Evolutionary conservation across 2,888 invertebrate species (phyloP), one percentile per base, ranked within the genome.

Genomic region (Syritta pipiens): DNA sequence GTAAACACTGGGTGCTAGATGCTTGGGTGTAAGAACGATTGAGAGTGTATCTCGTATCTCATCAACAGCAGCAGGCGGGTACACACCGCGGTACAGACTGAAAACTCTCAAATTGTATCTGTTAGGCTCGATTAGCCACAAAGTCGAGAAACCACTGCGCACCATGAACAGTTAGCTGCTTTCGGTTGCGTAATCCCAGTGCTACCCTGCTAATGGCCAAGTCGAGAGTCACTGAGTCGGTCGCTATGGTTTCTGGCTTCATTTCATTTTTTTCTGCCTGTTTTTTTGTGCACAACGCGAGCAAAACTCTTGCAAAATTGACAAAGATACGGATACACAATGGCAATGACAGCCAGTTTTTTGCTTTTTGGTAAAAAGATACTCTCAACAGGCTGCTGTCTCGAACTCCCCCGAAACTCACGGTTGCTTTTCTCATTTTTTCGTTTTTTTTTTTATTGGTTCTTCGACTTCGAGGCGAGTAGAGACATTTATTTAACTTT

Each of bases 11-110:
- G 9, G 37, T 62, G 53, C 44, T 69, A 44, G 24, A 9, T 49
- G 14, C 65, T 51, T 79, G 72, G 62, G 62, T 79, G 79, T 79
- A 74, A 79, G 79, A 79, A 79, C 67, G 62, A 68, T 51, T 62
- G 59, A 60, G n/a, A n/a, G n/a, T n/a, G 65, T 72, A 67, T 79
- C 55, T 49, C 53, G 28, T 65, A n/a, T n/a, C 22, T 42, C 59
- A 46, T 57, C 62, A 48, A 28, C 14, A 40, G 9, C 9, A 19
- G 12, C 40, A 2, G n/a, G 5, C n/a, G 24, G 3, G 19, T 44
- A 17, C 17, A 17, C 6, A 20, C 24, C 44, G 12, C 9, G n/a
- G 35, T 22, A 19, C 19, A 26, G 12, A 17, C 17, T 28, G 17
- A 30, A 35, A 42, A 10, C 12, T 4, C 46, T 6, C 40, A 60